These are phyloP conservation scores for Meles meles DNA, from an alignment of 2,113 vertebrate species.

Conservation along the genomic window DNA sequence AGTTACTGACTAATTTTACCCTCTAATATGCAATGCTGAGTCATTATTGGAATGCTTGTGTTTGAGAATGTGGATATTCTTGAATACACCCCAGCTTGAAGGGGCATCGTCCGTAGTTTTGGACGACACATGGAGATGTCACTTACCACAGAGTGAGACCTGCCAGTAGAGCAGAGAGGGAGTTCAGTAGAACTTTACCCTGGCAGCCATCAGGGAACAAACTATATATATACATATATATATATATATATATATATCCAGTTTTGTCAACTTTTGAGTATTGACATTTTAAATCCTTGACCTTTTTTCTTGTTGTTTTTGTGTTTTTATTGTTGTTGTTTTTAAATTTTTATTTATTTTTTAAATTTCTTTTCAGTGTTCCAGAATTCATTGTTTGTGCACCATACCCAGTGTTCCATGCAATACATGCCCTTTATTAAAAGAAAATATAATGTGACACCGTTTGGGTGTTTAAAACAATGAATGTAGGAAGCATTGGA, in stretches of 20 bases:
- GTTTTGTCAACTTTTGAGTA: neutral
- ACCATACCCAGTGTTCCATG: no score
- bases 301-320: no score
- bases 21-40: neutral
- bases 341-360: no score
- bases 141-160: neutral
- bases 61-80: neutral
- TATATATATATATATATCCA: neutral
- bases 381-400: no score
- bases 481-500: neutral
- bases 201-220: neutral
- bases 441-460: neutral
- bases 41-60: neutral
- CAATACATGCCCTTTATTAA: no score
- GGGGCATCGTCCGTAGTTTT: rapidly evolving
- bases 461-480: neutral
- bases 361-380: no score
- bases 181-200: neutral
- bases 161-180: no score
- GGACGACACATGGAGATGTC: neutral
- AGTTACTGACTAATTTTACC: neutral
- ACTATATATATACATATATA: neutral
- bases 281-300: neutral
- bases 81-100: neutral
- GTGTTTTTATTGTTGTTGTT: no score